Percentiles rank a stretch among this genome's conserved stretches.
phyloP scores from a whole-genome alignment of 2,888 invertebrate genomes.

The Acanthococcus lagerstroemiae region DNA sequence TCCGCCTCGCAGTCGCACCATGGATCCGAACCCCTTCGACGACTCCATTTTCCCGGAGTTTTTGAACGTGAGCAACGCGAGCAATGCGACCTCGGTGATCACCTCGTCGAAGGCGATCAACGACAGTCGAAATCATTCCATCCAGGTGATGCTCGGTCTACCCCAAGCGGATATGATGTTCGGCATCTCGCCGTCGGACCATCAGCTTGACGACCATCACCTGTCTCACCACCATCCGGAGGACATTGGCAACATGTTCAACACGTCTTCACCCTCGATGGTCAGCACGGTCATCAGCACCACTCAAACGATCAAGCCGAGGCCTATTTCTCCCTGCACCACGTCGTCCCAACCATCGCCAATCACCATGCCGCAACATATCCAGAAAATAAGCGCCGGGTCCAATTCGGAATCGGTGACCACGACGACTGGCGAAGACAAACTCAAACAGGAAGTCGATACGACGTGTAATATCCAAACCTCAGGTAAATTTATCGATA shows the following conservation, averaged over 20 bases:
- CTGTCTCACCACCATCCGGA: slow-evolving; percentile 15
- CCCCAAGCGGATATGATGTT: slow-evolving; percentile 28
- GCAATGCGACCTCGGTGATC: slow-evolving; percentile 27
- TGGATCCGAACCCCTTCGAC: slow-evolving; percentile 28
- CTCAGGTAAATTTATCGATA: slow-evolving; percentile 8
- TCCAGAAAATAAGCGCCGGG: not conserved
- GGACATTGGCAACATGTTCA: slow-evolving; percentile 27
- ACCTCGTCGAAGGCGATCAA: slow-evolving; percentile 20
- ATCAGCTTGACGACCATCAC: slow-evolving; percentile 1
- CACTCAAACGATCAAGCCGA: not conserved
- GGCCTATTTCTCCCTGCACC: slow-evolving; percentile 16
- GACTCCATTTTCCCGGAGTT: slow-evolving; percentile 27
- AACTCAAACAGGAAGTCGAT: slow-evolving; percentile 22
- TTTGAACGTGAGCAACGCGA: slow-evolving; percentile 12
- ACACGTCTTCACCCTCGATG: slow-evolving; percentile 14
- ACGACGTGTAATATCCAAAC: slow-evolving; percentile 27
- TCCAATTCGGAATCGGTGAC: slow-evolving; percentile 12
- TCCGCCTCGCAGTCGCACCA: no score
- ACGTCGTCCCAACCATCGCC: slow-evolving; percentile 18
- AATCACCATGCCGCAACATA: slow-evolving; percentile 14
- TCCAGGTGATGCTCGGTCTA: slow-evolving; percentile 24
- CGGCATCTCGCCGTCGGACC: slow-evolving; percentile 18
- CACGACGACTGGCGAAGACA: slow-evolving; percentile 14
- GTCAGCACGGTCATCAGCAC: slow-evolving; percentile 25
- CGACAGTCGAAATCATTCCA: slow-evolving; percentile 21